Conservation (phyloP, 2,888 invertebrate genomes). For the Plagodis pulveraria region DNA sequence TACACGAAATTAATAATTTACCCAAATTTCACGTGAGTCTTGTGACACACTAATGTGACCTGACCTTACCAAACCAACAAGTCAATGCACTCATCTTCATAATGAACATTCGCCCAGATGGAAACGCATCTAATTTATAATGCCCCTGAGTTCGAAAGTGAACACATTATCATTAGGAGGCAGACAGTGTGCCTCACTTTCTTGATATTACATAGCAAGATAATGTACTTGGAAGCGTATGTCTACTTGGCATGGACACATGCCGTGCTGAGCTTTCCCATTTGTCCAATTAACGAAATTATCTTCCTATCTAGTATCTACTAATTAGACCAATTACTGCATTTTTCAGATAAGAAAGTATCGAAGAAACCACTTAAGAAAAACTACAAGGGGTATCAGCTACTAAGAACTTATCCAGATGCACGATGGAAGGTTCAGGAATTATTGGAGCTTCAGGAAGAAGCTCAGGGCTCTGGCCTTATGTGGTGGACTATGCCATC, state of each 20-base stretch:
- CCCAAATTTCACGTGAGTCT: conserved; percentile 1
- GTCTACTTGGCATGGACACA: neutral
- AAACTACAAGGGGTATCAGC: conserved; percentile 84
- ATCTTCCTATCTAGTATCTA: conserved; percentile 20
- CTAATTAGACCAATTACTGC: conserved; percentile 27
- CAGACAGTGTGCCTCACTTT: conserved; percentile 45
- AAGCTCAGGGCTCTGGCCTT: conserved; percentile 75
- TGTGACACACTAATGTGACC: neutral
- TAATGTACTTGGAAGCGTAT: conserved; percentile 19
- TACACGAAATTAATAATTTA: neutral
- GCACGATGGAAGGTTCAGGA: conserved; percentile 74
- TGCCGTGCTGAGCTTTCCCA: conserved; percentile 29
- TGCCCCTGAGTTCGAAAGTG: conserved; percentile 39
- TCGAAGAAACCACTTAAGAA: conserved; percentile 70
- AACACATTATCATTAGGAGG: conserved; percentile 37
- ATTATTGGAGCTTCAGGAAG: conserved; percentile 76
- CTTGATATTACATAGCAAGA: conserved; percentile 38
- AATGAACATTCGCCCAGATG: conserved; percentile 20
- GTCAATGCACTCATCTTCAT: conserved; percentile 30
- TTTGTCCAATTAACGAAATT: conserved; percentile 30
- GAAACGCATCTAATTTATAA: conserved; percentile 32
- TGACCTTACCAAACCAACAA: neutral
- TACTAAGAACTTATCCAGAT: conserved; percentile 75
- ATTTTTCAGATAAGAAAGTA: conserved; percentile 59
- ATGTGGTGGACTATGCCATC: conserved; percentile 82